A percentile compares a stretch with the other conserved stretches of the same genome.
phyloP scores from a whole-genome alignment of 1,140 invertebrate genomes.

The Penaeus chinensis region DNA sequence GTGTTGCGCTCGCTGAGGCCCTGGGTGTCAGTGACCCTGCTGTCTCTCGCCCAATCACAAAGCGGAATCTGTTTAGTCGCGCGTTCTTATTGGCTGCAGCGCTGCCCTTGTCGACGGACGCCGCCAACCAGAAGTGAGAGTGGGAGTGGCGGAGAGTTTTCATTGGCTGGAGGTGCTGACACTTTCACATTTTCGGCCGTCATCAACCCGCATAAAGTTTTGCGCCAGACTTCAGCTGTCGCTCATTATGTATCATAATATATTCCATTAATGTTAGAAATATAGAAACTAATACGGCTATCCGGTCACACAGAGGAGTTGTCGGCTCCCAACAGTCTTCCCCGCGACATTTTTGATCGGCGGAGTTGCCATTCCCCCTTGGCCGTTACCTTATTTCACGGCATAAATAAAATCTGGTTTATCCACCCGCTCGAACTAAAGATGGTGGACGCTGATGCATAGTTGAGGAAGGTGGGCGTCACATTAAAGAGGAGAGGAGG shows the following conservation, averaged over 20 bases:
- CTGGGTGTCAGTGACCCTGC: conserved; percentile 49
- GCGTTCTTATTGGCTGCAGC: conserved; percentile 47
- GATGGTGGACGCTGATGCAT: too few species aligned
- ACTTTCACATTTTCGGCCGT: conserved; percentile 9
- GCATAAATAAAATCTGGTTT: too few species aligned
- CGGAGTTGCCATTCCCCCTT: too few species aligned
- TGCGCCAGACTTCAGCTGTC: conserved; percentile 32
- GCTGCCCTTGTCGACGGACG: conserved; percentile 1
- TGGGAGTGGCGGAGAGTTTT: conserved; percentile 23
- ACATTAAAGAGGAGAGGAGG: too few species aligned
- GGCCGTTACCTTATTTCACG: too few species aligned
- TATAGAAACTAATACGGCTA: background rate
- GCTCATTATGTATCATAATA: background rate
- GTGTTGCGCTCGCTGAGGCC: conserved; percentile 40
- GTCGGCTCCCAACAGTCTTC: too few species aligned
- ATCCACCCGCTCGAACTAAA: too few species aligned
- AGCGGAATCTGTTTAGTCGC: conserved; percentile 31
- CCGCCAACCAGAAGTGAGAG: conserved; percentile 18
- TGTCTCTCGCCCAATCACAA: conserved; percentile 44
- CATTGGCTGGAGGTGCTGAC: conserved; percentile 15
- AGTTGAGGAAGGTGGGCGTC: too few species aligned
- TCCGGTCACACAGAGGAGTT: background rate
- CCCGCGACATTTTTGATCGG: too few species aligned
- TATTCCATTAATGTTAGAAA: background rate
- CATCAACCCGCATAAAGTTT: conserved; percentile 15